Evolutionary conservation across 2,113 vertebrate species (phyloP).

Genomic region (Hiodon alosoides): DNA sequence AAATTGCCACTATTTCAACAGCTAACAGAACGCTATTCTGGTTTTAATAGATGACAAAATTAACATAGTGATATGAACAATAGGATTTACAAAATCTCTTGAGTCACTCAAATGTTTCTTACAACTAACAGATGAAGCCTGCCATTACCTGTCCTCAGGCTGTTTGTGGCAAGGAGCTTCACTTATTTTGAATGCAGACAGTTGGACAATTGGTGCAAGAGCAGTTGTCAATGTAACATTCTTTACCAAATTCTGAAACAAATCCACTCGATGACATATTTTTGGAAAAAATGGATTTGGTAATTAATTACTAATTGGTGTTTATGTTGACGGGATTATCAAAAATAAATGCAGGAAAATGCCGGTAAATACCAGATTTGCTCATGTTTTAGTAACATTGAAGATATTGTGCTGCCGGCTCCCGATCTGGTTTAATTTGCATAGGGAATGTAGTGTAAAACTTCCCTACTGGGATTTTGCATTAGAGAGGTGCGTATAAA

Average conservation of each 20-base stretch:
- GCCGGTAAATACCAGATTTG: slow-evolving; percentile 23
- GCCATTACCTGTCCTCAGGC: no score
- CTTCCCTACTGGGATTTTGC: slow-evolving; percentile 45
- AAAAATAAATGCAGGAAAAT: slow-evolving; percentile 26
- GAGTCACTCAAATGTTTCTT: no score
- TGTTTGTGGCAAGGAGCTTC: slow-evolving; percentile 3
- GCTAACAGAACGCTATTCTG: no score
- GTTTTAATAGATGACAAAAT: no score
- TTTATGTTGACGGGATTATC: neutral
- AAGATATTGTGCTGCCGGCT: slow-evolving; percentile 36
- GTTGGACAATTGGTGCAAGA: neutral
- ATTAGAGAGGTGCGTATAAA: slow-evolving; percentile 43
- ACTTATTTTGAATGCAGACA: no score
- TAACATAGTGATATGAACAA: no score
- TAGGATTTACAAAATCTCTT: no score
- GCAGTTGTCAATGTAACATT: neutral
- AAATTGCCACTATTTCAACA: no score
- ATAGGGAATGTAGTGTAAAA: slow-evolving; percentile 43
- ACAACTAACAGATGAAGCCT: no score
- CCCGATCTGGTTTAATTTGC: slow-evolving; percentile 32
- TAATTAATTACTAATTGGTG: neutral
- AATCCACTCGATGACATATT: neutral
- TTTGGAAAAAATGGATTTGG: slow-evolving; percentile 11
- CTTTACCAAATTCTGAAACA: neutral
- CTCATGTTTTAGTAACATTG: slow-evolving; percentile 34